phyloP scores from a whole-genome alignment of 2,888 invertebrate species.

The Balanococcus diminutus region DNA sequence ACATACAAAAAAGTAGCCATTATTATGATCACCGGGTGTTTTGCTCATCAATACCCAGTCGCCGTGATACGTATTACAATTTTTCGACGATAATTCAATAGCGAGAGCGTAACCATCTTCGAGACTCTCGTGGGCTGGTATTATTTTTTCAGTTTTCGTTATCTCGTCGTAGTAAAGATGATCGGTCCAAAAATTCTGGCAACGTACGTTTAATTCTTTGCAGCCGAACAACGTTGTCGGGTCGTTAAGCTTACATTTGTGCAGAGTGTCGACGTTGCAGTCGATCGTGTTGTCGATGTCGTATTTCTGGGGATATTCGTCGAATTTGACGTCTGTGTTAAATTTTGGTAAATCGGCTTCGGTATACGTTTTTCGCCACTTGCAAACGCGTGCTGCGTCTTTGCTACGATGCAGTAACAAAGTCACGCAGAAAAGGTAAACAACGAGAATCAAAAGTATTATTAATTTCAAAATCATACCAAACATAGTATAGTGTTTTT shows the following conservation, averaged over 20 bases:
- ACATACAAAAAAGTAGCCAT: constrained; percentile 7
- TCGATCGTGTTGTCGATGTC: neutral
- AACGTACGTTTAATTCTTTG: constrained; percentile 18
- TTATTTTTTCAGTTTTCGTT: neutral
- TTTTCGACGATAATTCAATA: neutral
- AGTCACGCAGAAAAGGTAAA: too few relatives aligned
- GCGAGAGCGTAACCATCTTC: constrained; percentile 28
- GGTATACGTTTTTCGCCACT: too few relatives aligned
- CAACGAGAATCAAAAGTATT: too few relatives aligned
- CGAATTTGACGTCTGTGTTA: neutral
- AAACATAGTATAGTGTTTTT: too few relatives aligned
- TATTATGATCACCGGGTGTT: too few relatives aligned
- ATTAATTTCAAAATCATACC: too few relatives aligned
- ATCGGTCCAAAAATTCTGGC: neutral
- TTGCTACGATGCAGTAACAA: too few relatives aligned
- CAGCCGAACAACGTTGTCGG: constrained; percentile 1
- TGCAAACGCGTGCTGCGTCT: too few relatives aligned
- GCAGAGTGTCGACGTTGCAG: constrained; percentile 1
- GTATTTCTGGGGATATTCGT: neutral
- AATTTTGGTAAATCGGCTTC: neutral
- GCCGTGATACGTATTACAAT: constrained; percentile 41
- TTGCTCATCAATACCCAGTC: neutral
- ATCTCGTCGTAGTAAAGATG: neutral
- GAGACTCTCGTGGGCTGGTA: neutral
- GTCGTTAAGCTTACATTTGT: neutral